A percentile compares a stretch with the other conserved stretches of the same genome.
These are phyloP conservation scores for Plecotus auritus DNA, from an alignment of 2,113 vertebrate genomes.

Conservation along the genomic window DNA sequence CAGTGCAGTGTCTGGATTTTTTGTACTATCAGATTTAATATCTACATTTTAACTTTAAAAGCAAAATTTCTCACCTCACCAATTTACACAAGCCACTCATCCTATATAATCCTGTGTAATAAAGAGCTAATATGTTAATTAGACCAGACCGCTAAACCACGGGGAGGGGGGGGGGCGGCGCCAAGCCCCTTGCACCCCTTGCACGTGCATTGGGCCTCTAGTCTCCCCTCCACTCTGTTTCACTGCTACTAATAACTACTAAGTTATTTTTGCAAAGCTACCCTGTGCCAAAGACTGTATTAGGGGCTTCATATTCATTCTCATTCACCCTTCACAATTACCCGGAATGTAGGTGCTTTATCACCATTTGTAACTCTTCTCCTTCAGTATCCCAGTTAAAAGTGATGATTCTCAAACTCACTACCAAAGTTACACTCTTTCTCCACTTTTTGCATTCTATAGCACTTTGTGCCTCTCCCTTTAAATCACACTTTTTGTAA, in stretches of 20 bases:
- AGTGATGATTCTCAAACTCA: neutral
- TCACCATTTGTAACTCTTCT: neutral
- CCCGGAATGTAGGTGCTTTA: neutral
- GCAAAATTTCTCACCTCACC: neutral
- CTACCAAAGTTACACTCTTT: neutral
- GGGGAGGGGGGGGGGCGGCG: too few species aligned
- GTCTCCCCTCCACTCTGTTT: neutral
- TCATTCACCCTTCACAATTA: neutral
- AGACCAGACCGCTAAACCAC: too few species aligned
- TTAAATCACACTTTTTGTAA: conserved; percentile 20
- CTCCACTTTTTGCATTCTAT: neutral
- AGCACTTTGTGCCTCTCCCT: neutral
- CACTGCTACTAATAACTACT: neutral
- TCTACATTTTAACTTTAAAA: neutral
- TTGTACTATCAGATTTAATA: neutral
- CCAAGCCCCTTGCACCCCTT: too few species aligned
- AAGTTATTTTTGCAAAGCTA: neutral
- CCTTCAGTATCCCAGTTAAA: neutral
- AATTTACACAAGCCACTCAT: neutral
- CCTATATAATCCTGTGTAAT: too few species aligned
- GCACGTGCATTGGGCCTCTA: too few species aligned
- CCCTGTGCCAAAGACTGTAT: neutral
- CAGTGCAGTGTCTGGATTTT: neutral
- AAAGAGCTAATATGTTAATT: too few species aligned
- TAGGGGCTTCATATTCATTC: neutral